Conservation (phyloP, 2,113 vertebrate species). For the Noctilio leporinus region DNA sequence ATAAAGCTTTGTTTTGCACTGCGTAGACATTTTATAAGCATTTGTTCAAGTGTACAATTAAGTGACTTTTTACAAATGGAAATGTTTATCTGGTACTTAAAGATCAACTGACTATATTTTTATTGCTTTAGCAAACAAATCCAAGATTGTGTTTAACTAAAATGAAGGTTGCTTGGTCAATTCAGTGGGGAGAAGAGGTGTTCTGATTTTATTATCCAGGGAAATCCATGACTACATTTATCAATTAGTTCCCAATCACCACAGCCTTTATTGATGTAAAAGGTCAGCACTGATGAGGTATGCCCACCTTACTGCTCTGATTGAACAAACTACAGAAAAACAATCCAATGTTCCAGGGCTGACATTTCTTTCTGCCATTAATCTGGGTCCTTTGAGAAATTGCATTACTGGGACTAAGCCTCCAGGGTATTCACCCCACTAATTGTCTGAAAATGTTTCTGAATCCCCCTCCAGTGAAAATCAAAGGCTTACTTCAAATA, state of each 20-base stretch:
- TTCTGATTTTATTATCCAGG: slow-evolving; percentile 40
- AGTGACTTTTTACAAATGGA: slow-evolving; percentile 36
- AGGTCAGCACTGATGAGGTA: background rate
- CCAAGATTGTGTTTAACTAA: slow-evolving; percentile 3
- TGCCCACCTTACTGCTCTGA: background rate
- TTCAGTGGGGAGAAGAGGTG: background rate
- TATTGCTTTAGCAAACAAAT: slow-evolving; percentile 42
- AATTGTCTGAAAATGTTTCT: background rate
- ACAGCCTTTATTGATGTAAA: background rate
- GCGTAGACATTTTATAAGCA: background rate
- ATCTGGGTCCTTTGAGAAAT: slow-evolving; percentile 9
- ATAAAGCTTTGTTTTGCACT: background rate
- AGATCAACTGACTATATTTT: background rate
- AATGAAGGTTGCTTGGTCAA: slow-evolving; percentile 20
- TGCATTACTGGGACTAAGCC: background rate
- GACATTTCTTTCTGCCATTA: background rate
- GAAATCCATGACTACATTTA: slow-evolving; percentile 37
- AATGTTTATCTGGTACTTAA: background rate
- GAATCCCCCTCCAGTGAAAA: background rate
- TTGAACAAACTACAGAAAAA: slow-evolving; percentile 12
- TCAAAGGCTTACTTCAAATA: background rate
- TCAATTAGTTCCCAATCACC: slow-evolving; percentile 47
- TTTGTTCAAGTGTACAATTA: background rate
- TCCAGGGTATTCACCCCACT: background rate
- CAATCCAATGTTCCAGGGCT: background rate